Evolutionary conservation across 2,113 vertebrate species (phyloP).

Genomic region (Ascaphus truei): DNA sequence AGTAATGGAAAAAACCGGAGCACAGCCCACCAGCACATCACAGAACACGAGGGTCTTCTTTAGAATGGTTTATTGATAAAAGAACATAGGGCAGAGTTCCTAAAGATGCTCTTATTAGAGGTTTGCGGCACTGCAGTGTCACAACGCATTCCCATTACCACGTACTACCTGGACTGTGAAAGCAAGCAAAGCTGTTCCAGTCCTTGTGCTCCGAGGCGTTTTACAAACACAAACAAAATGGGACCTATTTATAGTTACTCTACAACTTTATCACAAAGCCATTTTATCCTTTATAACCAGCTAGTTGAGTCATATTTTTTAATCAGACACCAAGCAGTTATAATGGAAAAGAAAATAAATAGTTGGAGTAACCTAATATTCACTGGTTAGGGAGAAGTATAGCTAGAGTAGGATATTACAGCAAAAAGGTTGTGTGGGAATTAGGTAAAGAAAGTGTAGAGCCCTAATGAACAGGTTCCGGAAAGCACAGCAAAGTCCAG

Average conservation of each 20-base stretch:
- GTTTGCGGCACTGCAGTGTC: neutral
- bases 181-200: neutral
- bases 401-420: too few relatives aligned
- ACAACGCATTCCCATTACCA: neutral
- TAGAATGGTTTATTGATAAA: neutral
- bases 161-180: slow-evolving; percentile 13
- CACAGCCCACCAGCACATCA: too few relatives aligned
- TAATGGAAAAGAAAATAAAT: too few relatives aligned
- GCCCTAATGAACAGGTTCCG: too few relatives aligned
- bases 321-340: too few relatives aligned
- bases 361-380: neutral
- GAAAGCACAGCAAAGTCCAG: too few relatives aligned
- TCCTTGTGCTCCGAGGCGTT: slow-evolving; percentile 13
- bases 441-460: too few relatives aligned
- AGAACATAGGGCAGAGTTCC: neutral
- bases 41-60: neutral
- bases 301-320: too few relatives aligned
- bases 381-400: too few relatives aligned
- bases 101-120: neutral
- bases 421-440: too few relatives aligned
- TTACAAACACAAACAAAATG: neutral
- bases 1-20: too few relatives aligned
- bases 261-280: neutral
- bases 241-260: neutral
- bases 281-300: neutral